Conservation (phyloP, 2,113 vertebrate genomes). For the Chaenogobius annularis region DNA sequence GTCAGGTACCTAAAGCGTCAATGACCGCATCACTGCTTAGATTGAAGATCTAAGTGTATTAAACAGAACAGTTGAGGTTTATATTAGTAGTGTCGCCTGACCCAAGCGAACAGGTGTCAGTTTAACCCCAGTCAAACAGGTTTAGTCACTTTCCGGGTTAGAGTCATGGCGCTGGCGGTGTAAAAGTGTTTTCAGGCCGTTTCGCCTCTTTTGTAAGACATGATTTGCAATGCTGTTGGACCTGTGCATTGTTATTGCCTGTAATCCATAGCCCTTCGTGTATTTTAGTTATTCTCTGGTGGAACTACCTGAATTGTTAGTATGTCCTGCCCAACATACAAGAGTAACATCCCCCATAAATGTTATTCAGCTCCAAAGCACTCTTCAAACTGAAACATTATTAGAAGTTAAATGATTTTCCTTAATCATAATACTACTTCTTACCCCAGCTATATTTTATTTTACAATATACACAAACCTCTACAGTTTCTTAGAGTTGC, state of each 20-base stretch:
- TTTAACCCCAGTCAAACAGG: slow-evolving; percentile 57
- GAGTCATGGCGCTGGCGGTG: background rate
- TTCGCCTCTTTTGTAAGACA: background rate
- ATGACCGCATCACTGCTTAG: background rate
- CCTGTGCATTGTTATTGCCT: background rate
- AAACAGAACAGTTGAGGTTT: background rate
- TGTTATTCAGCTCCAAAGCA: background rate
- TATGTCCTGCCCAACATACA: background rate
- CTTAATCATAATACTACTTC: background rate
- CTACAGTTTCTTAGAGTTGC: background rate
- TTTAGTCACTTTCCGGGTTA: slow-evolving; percentile 50
- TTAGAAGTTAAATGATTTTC: background rate
- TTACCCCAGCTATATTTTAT: background rate
- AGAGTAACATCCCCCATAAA: background rate
- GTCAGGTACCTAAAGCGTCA: slow-evolving; percentile 34
- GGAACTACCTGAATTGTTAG: background rate
- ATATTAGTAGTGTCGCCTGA: background rate
- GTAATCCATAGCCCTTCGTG: background rate
- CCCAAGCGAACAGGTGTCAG: slow-evolving; percentile 16
- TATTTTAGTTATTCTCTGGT: background rate
- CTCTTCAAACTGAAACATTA: background rate
- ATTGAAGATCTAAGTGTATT: too few relatives aligned
- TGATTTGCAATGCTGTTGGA: background rate
- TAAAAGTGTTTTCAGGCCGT: background rate
- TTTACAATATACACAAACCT: background rate